Evolutionary conservation across 2,113 vertebrate species (phyloP).

Genomic region (Cynocephalus volans): DNA sequence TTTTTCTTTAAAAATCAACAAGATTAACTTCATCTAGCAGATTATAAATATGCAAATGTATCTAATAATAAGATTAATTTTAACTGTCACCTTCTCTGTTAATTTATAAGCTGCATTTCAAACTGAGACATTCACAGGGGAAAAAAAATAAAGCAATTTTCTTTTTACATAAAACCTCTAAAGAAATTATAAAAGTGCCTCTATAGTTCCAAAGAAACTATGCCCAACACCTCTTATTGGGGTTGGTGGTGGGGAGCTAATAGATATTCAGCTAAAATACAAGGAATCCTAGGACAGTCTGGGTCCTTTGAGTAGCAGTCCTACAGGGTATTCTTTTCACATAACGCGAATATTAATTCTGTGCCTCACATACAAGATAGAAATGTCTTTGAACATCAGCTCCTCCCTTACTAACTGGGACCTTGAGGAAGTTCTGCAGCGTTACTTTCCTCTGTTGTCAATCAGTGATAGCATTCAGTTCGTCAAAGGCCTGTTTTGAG

Average conservation of each 20-base stretch:
- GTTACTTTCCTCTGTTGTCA: background rate
- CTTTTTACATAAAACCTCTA: background rate
- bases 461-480: background rate
- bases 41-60: slow-evolving; percentile 28
- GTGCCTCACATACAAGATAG: background rate
- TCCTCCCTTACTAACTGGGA: background rate
- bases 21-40: background rate
- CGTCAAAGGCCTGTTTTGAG: background rate
- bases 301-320: background rate
- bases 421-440: background rate
- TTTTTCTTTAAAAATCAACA: slow-evolving; percentile 52
- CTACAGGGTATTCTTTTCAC: background rate
- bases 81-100: slow-evolving; percentile 12
- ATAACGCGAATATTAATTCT: background rate
- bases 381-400: background rate
- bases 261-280: background rate
- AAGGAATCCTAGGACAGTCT: background rate
- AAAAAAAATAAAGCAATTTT: background rate
- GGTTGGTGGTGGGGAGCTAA: background rate
- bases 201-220: background rate
- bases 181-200: slow-evolving; percentile 21
- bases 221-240: background rate
- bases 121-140: background rate
- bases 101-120: slow-evolving; percentile 50
- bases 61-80: slow-evolving; percentile 60